Percentiles rank a stretch among this genome's conserved stretches.
phyloP scores from a whole-genome alignment of 2,888 invertebrate species.

The Ichneumoninae sp. region DNA sequence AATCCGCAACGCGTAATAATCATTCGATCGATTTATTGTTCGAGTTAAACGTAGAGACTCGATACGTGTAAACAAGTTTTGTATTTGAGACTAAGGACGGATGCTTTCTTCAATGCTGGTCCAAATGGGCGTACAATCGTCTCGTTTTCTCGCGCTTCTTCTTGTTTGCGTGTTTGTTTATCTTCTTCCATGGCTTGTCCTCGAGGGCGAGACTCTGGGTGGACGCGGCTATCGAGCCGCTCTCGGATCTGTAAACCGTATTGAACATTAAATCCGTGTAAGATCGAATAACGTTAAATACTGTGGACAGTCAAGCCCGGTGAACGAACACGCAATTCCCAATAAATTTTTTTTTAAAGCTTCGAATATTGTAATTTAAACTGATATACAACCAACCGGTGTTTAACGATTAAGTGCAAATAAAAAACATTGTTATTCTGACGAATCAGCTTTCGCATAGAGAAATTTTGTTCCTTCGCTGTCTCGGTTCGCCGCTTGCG shows the following conservation, averaged over 20 bases:
- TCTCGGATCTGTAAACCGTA: conserved; percentile 11
- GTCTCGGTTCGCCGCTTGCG: too few species aligned
- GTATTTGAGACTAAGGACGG: neutral
- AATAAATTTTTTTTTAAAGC: too few species aligned
- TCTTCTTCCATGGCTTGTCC: conserved; percentile 91
- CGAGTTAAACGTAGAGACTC: neutral
- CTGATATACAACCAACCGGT: neutral
- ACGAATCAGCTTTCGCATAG: too few species aligned
- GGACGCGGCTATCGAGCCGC: conserved; percentile 69
- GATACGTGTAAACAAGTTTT: neutral
- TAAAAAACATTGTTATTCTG: too few species aligned
- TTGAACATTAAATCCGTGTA: neutral
- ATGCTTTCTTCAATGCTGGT: conserved; percentile 88
- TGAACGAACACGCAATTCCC: neutral
- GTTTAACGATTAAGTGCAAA: too few species aligned
- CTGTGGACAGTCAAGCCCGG: neutral
- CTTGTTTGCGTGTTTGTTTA: conserved; percentile 94
- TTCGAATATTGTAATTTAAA: neutral
- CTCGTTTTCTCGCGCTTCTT: conserved; percentile 97
- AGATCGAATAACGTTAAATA: neutral
- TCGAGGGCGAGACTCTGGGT: conserved; percentile 71
- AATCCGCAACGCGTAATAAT: conserved; percentile 31
- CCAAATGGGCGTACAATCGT: conserved; percentile 92
- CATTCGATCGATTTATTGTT: neutral
- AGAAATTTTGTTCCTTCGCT: neutral